A percentile compares a stretch with the other conserved stretches of the same genome.
phyloP scores from a whole-genome alignment of 1,140 invertebrate species.

The Cotesia glomerata region DNA sequence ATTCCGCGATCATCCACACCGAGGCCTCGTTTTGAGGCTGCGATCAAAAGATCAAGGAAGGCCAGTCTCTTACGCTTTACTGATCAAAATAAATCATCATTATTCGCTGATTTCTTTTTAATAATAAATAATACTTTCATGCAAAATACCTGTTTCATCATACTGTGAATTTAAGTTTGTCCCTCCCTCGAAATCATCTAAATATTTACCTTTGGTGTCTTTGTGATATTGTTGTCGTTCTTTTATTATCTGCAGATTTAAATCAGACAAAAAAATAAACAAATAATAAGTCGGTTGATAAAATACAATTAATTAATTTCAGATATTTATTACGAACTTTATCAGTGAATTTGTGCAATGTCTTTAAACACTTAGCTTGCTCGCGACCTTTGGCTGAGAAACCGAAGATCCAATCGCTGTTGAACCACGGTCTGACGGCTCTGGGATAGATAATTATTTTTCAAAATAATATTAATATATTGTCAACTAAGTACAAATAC shows the following conservation, averaged over 20 bases:
- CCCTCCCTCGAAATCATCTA: conserved; percentile 3
- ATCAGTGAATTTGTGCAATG: conserved; percentile 32
- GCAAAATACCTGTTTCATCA: not conserved
- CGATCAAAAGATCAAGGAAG: conserved; percentile 80
- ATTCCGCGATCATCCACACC: conserved; percentile 69
- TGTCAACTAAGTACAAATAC: too few relatives aligned
- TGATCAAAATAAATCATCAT: not conserved
- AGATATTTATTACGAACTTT: conserved; percentile 21
- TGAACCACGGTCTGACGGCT: conserved; percentile 29
- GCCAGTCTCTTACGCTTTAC: conserved; percentile 61
- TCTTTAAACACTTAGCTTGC: conserved; percentile 27
- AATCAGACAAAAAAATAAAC: not conserved
- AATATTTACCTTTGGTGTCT: conserved; percentile 29
- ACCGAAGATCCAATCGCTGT: conserved; percentile 26
- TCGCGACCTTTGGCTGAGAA: conserved; percentile 34
- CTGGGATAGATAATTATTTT: conserved; percentile 5
- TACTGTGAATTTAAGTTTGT: not conserved
- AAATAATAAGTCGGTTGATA: not conserved
- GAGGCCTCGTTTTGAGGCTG: conserved; percentile 63
- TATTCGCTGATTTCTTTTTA: not conserved
- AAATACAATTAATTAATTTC: not conserved
- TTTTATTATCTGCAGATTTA: conserved; percentile 34
- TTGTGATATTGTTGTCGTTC: conserved; percentile 39
- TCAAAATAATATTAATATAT: too few relatives aligned
- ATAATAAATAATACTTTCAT: not conserved